Evolutionary conservation across 1,140 invertebrate species (phyloP), one percentile per base, ranked within the genome.

Genomic region (Camponotus floridanus): DNA sequence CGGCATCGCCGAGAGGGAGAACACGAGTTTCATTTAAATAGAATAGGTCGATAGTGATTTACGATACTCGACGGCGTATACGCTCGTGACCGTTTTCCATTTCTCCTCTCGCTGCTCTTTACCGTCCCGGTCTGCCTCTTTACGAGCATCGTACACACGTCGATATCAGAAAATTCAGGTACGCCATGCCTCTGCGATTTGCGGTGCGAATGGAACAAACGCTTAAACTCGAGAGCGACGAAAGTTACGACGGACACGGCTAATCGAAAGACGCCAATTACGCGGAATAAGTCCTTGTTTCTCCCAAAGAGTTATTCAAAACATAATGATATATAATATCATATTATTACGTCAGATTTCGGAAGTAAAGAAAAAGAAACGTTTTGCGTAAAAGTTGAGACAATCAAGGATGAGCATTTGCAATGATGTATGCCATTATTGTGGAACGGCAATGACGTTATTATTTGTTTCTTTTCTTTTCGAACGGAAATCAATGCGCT

Each of bases 41-140:
- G 94, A 94, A 94, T 94, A 92, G 94, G 88, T 88, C 87, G 92
- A 93, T 93, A 92, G 91, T 93, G 93, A 93, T 94, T 94, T 94
- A 94, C 92, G 92, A 92, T 92, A 92, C 89, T 87, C 73, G 87
- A 86, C 83, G 76, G 81, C 86, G 88, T 86, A 68, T 87, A 87
- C 89, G 89, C 88, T 91, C 91, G 92, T 93, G 90, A 93, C 91
- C 86, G 89, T 91, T 94, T 93, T 93, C 88, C 91, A 91, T 91
- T 91, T 92, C 88, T 91, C 92, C 86, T 88, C 85, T 88, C 85
- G 76, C 62, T 86, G 39, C 39, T 76, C 83, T 86, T 89, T 79
- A 85, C 70, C 26, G 15, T 70, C 48, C 80, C 45, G 59, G 36
- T 86, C 65, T 85, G 81, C 33, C 74, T 87, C 70, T 86, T 92